Evolutionary conservation across 2,888 invertebrate species (phyloP), one percentile per base, ranked within the genome.

Genomic region (Eueremaeus valkanovi): DNA sequence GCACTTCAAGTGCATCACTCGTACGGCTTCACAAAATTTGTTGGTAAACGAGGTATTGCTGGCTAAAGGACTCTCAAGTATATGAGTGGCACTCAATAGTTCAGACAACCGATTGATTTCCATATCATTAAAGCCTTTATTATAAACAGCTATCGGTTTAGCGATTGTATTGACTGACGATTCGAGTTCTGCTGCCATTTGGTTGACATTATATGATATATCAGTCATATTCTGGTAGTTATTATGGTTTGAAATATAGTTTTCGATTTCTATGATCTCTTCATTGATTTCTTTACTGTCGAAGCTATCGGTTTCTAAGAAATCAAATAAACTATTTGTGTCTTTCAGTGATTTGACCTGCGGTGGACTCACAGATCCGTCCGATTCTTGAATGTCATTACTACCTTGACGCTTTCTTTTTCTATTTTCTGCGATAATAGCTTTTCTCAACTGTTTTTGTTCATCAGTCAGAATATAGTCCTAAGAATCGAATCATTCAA

Each of bases 391-490:
- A 24, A 21, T 55, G 55, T 24, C 18, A 8, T 55, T 36, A 24
- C 9, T 70, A 1, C 45, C 18, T 8, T 18, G 11, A 3, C 55
- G 72, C 45, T 72, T 75, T 55, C 66, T 74, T 24, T 55, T 36
- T 5, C 75, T 51, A 36, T 82, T 75, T 79, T 90, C 90, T 82
- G 92, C 90, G 76, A 95, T 93, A 84, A 95, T 95, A 75, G 90
- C 88, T 77, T 92, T 87, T 82, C 96, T 93, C 76, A 90, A 86
- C 11, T 90, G 88, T 82, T 93, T 94, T 82, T 96, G 96, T 80
- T 93, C 92, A 74, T 97, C 96, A 0, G 96, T 93, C 92, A 98
- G 93, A 18, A 98, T 98, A 83, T 94, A 93, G 81, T 97, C 96
- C 75, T 75, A n/a, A 21, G 31, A 33, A 21, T 33, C n/a, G n/a